Evolutionary conservation across 2,888 invertebrate genomes (phyloP), one percentile per base, ranked within the genome.

Genomic region (Venusia cambrica): DNA sequence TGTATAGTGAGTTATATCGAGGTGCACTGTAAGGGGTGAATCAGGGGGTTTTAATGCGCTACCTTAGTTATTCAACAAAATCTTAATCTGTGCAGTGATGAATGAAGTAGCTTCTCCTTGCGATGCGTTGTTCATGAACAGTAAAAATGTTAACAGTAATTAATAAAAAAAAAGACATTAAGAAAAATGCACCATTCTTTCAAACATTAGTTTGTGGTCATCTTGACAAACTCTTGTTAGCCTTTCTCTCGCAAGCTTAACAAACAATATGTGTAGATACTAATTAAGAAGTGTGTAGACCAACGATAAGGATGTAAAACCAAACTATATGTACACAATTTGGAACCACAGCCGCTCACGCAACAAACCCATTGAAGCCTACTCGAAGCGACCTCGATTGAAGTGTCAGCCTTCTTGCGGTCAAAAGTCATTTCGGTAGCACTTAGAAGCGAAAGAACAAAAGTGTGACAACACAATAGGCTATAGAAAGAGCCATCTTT

Each of bases 381-480:
- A 5, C 20, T 31, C 14, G 13, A 9, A 22, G 3, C 10, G n/a
- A 19, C 18, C 18, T 38, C 38, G 10, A 40, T 40, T 29, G 27
- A 31, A 35, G 40, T 40, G 39, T 18, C 40, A 27, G 11, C 31
- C 12, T 26, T 35, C 15, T 40, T 40, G 40, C 35, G 40, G 40
- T 43, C 33, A 38, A 20, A 29, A 39, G 38, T 41, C 21, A 33
- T 33, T 31, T 33, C 20, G 14, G 17, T 10, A 28, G 30, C 29
- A 19, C 27, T 21, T 9, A 7, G 11, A 19, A 19, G 17, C 29
- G 34, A 29, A 38, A 19, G 39, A 45, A 48, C 47, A 48, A 42
- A 30, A 45, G 47, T 30, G 11, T 36, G 37, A 42, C 46, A 49
- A 28, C 31, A 46, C 46, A 44, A 46, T 38, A 25, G 41, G 29